phyloP scores from a whole-genome alignment of 2,797 vertebrate species.

The Sarcoramphus papa region DNA sequence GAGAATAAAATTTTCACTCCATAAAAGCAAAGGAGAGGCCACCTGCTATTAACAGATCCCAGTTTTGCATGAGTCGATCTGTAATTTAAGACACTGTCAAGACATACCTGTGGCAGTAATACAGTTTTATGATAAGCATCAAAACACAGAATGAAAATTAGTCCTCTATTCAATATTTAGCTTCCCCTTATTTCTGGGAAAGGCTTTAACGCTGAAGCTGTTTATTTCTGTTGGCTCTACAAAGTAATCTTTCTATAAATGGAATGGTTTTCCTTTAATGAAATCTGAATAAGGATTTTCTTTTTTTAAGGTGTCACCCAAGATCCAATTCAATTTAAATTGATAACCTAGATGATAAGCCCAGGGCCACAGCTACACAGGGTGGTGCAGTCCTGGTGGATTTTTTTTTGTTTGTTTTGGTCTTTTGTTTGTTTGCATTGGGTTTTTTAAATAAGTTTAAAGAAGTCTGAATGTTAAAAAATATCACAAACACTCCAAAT shows the following conservation, averaged over 20 bases:
- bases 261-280: not conserved
- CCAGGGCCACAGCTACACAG: not conserved
- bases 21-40: not conserved
- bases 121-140: not conserved
- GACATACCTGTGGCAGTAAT: not conserved
- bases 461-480: not conserved
- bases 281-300: not conserved
- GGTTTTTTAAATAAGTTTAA: not conserved
- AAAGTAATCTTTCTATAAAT: not conserved
- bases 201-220: not conserved
- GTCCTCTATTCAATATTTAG: not conserved
- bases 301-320: not conserved
- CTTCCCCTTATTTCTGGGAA: not conserved
- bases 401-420: not conserved
- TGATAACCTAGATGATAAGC: not conserved
- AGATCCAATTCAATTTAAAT: not conserved
- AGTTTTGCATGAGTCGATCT: not conserved
- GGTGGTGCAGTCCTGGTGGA: not conserved
- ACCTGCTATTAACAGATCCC: not conserved
- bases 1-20: not conserved
- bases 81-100: not conserved
- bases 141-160: not conserved
- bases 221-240: not conserved
- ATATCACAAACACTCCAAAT: not conserved
- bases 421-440: not conserved